phyloP scores from a whole-genome alignment of 2,797 vertebrate species.

The Eremophila alpestris region DNA sequence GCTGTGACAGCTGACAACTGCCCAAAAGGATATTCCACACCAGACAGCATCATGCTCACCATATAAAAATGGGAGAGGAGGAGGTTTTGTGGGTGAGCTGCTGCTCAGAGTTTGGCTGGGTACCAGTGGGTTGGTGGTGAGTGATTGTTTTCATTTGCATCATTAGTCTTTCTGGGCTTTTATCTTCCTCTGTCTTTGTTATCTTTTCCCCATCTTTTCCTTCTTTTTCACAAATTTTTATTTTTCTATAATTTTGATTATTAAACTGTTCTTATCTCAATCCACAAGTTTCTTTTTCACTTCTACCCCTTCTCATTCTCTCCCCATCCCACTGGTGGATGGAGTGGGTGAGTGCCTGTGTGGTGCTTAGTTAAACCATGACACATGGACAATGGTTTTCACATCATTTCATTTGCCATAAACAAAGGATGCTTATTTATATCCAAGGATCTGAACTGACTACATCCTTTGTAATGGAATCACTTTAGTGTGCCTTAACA shows the following conservation, averaged over 20 bases:
- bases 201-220: neutral
- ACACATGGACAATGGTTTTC: neutral
- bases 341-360: neutral
- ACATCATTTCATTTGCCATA: neutral
- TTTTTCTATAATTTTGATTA: neutral
- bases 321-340: neutral
- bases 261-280: neutral
- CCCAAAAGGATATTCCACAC: neutral
- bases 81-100: neutral
- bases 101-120: neutral
- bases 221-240: neutral
- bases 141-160: neutral
- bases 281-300: neutral
- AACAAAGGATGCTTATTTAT: neutral
- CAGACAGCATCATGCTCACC: neutral
- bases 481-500: neutral
- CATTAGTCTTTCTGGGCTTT: neutral
- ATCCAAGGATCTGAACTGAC: neutral
- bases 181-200: neutral
- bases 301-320: neutral
- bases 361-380: neutral
- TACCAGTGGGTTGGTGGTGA: neutral
- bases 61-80: neutral
- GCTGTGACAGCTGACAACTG: neutral
- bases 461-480: neutral